These are phyloP conservation scores for Oxyscelio sp. DNA, from an alignment of 2,888 invertebrate genomes.

Conservation along the genomic window DNA sequence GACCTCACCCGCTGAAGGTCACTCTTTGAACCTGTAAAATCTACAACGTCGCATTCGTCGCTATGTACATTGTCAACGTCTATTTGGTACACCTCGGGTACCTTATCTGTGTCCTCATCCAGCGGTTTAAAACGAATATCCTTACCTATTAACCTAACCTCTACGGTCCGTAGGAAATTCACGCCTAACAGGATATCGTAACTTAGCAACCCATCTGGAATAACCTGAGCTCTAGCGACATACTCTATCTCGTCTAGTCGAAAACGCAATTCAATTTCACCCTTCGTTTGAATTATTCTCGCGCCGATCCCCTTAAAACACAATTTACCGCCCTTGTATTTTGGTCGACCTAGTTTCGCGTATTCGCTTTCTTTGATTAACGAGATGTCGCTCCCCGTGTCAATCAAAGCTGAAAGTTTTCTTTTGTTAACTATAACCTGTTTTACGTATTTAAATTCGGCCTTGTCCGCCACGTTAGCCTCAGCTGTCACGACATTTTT, in stretches of 20 bases:
- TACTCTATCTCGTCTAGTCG: not conserved
- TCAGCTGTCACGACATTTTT: not conserved
- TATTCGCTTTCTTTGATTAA: not conserved
- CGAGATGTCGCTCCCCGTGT: conserved; percentile 6
- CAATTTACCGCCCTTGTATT: not conserved
- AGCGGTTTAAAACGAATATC: too few relatives aligned
- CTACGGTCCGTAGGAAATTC: too few relatives aligned
- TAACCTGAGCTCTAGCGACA: not conserved
- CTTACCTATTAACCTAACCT: too few relatives aligned
- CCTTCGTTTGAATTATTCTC: not conserved
- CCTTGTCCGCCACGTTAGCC: too few relatives aligned
- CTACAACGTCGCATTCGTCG: too few relatives aligned
- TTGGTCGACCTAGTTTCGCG: not conserved
- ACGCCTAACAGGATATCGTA: not conserved
- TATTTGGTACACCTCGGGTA: too few relatives aligned
- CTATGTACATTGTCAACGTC: too few relatives aligned
- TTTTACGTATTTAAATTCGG: not conserved
- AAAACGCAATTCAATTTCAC: not conserved
- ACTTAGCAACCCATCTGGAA: not conserved
- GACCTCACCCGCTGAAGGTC: too few relatives aligned
- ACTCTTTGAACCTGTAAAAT: too few relatives aligned
- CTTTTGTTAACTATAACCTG: not conserved
- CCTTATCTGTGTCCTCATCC: too few relatives aligned
- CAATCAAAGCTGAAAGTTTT: not conserved
- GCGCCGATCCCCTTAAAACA: not conserved